Base-by-base conservation (phyloP, 2,797 vertebrate genomes). In the Leptatherina wallacei region DNA sequence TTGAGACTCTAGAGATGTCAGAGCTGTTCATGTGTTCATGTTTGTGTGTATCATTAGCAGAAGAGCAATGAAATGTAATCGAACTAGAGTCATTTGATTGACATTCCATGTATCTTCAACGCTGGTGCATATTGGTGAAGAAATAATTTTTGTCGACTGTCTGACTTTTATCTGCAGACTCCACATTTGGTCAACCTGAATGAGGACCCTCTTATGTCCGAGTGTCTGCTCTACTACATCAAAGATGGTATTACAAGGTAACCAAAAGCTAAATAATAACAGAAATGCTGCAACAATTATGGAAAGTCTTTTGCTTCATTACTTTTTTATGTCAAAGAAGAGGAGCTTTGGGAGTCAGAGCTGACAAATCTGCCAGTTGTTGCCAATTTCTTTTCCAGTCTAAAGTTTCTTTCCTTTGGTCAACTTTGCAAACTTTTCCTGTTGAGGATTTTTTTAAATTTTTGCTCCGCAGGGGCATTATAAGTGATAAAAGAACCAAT, bases 201-300 rank as follows among this genome's bases (percentile, higher is more conserved):
- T 33, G 98, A 99, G 92, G 98, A 99, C 88, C 98, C 98, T 4
- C 95, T 99, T 62, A 99, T 99, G 98, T 99, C 98, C 0, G 98
- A 99, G 88, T 99, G 98, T 92, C 95, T 99, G 74, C 96, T 99
- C 61, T 99, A 99, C 91, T 99, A 99, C 91, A 99, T 99, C 93
- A 99, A 99, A 95, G 98, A 99, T 49, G 98, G 98, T 33, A 96
- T 99, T 80, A 99, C 98, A 67, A 97, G 98, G 98, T 99, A 92
- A 89, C 24, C 24, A 29, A 38, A 72, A 75, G 63, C 40, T 65
- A 29, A 74, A 49, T 49, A 33, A 83, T 58, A 42, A 61, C 54
- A 60, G 54, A 70, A 76, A 69, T 69, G n/a, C 61, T 51, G 38
- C 49, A 73, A 42, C 77, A 20, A 22, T 57, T 65, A 22, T 73